Conservation (phyloP, 2,888 invertebrate genomes). For the Troides helena region DNA sequence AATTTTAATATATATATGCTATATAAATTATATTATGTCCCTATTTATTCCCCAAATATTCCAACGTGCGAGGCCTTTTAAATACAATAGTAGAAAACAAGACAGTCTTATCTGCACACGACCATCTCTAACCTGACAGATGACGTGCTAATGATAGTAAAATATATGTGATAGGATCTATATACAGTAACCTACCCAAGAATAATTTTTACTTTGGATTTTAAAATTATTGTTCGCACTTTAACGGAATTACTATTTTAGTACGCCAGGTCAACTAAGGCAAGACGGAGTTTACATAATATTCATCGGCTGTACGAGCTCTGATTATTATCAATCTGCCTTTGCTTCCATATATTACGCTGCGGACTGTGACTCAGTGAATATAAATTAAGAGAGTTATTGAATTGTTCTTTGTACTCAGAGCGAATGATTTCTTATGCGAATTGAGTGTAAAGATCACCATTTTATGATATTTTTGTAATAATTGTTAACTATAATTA, state of each 20-base stretch:
- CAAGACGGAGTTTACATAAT: constrained; percentile 33
- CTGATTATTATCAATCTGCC: constrained; percentile 55
- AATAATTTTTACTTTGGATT: neutral
- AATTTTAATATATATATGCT: too few relatives aligned
- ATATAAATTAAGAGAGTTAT: constrained; percentile 58
- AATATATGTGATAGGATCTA: constrained; percentile 6
- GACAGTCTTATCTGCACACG: constrained; percentile 72
- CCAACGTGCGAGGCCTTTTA: too few relatives aligned
- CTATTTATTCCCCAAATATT: too few relatives aligned
- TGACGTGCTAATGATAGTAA: constrained; percentile 8
- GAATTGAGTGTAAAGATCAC: constrained; percentile 32
- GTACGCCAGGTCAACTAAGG: constrained; percentile 30
- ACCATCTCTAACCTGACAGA: constrained; percentile 36
- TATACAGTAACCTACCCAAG: constrained; percentile 3
- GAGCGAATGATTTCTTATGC: constrained; percentile 32
- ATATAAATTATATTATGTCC: too few relatives aligned
- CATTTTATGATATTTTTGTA: neutral
- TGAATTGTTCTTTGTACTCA: constrained; percentile 45
- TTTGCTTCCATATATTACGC: constrained; percentile 51
- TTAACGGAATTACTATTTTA: constrained; percentile 6
- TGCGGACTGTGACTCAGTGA: constrained; percentile 49
- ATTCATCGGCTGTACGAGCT: constrained; percentile 47
- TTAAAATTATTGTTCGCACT: neutral
- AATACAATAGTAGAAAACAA: constrained; percentile 62
- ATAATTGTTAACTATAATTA: too few relatives aligned